phyloP scores from a whole-genome alignment of 2,888 invertebrate genomes.

The Epiblema foenella region DNA sequence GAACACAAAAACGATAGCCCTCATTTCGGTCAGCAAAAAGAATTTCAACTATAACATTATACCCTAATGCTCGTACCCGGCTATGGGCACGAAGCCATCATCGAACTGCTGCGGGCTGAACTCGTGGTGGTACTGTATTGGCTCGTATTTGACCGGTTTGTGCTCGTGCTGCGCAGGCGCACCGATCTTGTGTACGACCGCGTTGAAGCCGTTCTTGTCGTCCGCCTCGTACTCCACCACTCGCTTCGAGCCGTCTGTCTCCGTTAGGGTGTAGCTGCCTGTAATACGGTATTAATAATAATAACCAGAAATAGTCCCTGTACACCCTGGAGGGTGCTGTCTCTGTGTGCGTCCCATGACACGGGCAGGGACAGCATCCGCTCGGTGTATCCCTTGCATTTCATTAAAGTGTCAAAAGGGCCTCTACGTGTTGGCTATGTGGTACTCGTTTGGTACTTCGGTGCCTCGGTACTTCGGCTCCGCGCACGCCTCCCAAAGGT shows the following conservation, averaged over 20 bases:
- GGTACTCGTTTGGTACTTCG: too few species aligned
- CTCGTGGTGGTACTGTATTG: slow-evolving; percentile 52
- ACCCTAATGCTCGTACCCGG: slow-evolving; percentile 63
- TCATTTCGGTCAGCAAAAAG: too few species aligned
- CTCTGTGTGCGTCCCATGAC: too few species aligned
- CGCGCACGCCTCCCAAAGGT: too few species aligned
- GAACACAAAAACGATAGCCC: too few species aligned
- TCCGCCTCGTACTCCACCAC: slow-evolving; percentile 86
- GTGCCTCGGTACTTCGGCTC: too few species aligned
- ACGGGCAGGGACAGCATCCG: too few species aligned
- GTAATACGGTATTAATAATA: slow-evolving; percentile 25
- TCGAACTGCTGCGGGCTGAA: slow-evolving; percentile 59
- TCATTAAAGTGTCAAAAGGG: too few species aligned
- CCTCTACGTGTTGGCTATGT: too few species aligned
- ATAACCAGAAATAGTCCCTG: too few species aligned
- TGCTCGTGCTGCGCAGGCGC: slow-evolving; percentile 52
- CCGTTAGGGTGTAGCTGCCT: slow-evolving; percentile 85
- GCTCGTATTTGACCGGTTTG: slow-evolving; percentile 18
- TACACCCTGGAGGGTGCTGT: too few species aligned
- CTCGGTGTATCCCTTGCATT: too few species aligned
- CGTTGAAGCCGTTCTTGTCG: slow-evolving; percentile 86
- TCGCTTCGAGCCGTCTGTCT: slow-evolving; percentile 85
- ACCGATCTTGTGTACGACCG: slow-evolving; percentile 84
- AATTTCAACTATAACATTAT: neutral
- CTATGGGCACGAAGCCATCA: slow-evolving; percentile 65